Evolutionary conservation across 2,797 vertebrate species (phyloP).

Genomic region (Pantherophis vulpinus): DNA sequence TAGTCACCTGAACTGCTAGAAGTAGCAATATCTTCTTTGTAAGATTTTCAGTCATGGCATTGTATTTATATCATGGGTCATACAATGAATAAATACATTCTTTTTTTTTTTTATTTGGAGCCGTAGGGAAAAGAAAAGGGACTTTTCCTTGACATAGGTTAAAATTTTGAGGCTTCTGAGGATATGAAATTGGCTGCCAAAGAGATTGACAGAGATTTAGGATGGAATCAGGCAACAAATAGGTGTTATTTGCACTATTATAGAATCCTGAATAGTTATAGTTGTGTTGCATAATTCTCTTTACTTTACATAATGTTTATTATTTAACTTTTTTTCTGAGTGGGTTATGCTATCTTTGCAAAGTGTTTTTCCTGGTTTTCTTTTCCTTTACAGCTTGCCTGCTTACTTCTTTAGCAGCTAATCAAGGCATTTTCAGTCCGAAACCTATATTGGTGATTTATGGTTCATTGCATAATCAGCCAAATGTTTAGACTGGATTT

Average conservation of each 20-base stretch:
- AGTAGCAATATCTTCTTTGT: background rate
- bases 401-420: background rate
- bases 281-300: background rate
- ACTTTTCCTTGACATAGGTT: background rate
- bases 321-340: background rate
- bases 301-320: background rate
- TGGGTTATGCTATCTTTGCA: background rate
- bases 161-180: background rate
- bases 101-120: background rate
- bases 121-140: background rate
- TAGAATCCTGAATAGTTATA: background rate
- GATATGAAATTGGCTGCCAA: background rate
- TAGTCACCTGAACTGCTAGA: background rate
- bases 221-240: background rate
- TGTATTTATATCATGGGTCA: background rate
- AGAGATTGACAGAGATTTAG: background rate
- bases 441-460: background rate
- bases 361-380: background rate
- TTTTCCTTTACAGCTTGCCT: background rate
- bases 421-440: background rate
- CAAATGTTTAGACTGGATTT: background rate
- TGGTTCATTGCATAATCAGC: background rate
- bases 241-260: background rate
- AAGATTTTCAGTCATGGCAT: background rate
- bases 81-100: too few species aligned